These are phyloP conservation scores for Carassius carassius DNA, from an alignment of 2,113 vertebrate genomes.

Conservation along the genomic window DNA sequence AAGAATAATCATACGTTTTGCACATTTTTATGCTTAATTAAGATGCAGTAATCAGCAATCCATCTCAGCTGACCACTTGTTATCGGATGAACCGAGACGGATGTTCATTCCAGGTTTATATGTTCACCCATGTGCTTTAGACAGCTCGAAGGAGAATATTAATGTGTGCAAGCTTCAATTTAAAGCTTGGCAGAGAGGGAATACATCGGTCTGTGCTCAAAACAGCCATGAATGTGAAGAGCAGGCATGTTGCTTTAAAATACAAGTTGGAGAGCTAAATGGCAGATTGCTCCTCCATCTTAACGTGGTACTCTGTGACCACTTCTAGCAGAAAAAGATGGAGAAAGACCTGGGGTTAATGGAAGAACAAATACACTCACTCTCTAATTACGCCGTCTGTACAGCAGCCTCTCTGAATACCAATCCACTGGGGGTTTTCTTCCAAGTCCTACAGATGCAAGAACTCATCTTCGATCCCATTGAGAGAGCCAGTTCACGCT, in stretches of 20 bases:
- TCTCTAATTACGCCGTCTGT: conserved; percentile 44
- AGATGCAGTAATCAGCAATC: not conserved
- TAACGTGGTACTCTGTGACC: not conserved
- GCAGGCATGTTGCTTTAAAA: not conserved
- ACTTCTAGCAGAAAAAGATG: not conserved
- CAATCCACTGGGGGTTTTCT: not conserved
- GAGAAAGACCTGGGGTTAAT: conserved; percentile 39
- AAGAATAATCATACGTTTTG: not conserved
- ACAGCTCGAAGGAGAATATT: not conserved
- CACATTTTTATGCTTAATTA: not conserved
- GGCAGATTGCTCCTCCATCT: not conserved
- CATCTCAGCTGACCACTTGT: not conserved
- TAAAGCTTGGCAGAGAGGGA: not conserved
- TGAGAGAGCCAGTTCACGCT: not conserved
- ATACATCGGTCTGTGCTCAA: not conserved
- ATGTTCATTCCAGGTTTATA: not conserved
- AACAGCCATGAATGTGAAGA: not conserved
- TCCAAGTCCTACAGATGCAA: not conserved
- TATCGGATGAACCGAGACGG: not conserved
- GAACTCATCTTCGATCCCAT: not conserved
- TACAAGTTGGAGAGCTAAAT: not conserved
- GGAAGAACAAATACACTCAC: conserved; percentile 32
- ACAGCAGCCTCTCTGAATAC: conserved; percentile 1
- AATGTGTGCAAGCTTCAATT: not conserved
- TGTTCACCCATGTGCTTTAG: not conserved